These are phyloP conservation scores for Sinodicranocentrus sp. DNA, from an alignment of 2,888 invertebrate genomes.

Conservation along the genomic window DNA sequence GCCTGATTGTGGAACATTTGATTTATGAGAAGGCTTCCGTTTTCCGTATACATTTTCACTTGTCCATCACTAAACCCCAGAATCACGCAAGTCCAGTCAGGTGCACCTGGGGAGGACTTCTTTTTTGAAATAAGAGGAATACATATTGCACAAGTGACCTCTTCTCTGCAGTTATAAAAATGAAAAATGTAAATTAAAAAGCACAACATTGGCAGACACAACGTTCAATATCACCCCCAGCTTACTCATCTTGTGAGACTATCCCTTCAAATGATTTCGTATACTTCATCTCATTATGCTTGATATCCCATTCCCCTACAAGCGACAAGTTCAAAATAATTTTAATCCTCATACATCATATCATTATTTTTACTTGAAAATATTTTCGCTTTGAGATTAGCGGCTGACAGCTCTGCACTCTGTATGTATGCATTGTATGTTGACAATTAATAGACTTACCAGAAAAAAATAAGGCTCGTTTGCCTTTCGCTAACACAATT, in stretches of 20 bases:
- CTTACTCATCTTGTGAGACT: slow-evolving; percentile 79
- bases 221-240: too few species aligned
- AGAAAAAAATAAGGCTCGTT: slow-evolving; percentile 83
- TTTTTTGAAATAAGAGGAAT: slow-evolving; percentile 81
- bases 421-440: too few species aligned
- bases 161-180: slow-evolving; percentile 78
- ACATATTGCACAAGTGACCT: slow-evolving; percentile 80
- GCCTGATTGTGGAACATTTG: slow-evolving; percentile 92
- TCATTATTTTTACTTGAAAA: too few species aligned
- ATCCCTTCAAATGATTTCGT: slow-evolving; percentile 82
- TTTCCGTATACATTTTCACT: slow-evolving; percentile 93
- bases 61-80: slow-evolving; percentile 92
- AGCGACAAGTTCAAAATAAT: too few species aligned
- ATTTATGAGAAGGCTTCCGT: slow-evolving; percentile 87
- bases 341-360: too few species aligned
- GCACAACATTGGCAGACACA: too few species aligned
- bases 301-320: slow-evolving; percentile 83
- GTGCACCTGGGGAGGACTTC: slow-evolving; percentile 82
- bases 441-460: too few species aligned
- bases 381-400: too few species aligned
- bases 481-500: slow-evolving; percentile 84
- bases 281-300: slow-evolving; percentile 80
- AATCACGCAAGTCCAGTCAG: slow-evolving; percentile 96
- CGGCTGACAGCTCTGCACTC: too few species aligned
- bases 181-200: background rate